These are phyloP conservation scores for Ptychodera flava DNA, from an alignment of 35 echinoderm and acorn worm species.

Conservation along the genomic window DNA sequence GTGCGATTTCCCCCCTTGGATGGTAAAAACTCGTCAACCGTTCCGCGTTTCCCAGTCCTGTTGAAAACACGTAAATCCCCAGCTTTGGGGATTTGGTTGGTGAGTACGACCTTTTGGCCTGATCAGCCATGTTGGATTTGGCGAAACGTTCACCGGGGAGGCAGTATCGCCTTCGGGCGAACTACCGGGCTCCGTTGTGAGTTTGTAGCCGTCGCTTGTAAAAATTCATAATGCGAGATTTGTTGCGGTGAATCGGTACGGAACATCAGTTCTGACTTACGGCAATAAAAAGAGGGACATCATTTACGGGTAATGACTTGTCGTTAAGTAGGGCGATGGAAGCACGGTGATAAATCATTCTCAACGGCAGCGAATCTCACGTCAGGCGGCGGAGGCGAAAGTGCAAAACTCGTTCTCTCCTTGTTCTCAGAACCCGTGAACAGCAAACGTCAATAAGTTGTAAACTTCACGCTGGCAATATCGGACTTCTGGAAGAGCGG, in stretches of 20 bases:
- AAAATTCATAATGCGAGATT: slow-evolving; percentile 2
- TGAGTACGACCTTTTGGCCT: not conserved
- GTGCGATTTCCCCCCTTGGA: too few species aligned
- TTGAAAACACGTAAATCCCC: not conserved
- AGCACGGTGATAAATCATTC: not conserved
- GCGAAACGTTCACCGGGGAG: not conserved
- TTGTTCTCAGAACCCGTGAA: too few species aligned
- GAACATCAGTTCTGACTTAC: not conserved
- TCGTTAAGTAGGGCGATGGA: not conserved
- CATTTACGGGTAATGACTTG: not conserved
- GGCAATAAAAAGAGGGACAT: not conserved
- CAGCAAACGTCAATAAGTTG: too few species aligned
- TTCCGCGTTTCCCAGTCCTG: not conserved
- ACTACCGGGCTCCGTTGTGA: not conserved
- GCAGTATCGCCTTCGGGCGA: not conserved
- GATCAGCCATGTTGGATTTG: not conserved
- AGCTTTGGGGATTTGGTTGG: not conserved
- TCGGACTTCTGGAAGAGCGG: too few species aligned
- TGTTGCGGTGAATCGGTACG: not conserved
- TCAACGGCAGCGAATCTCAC: not conserved
- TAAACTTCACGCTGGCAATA: too few species aligned
- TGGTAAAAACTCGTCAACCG: too few species aligned
- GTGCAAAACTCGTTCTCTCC: too few species aligned
- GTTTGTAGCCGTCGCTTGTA: not conserved
- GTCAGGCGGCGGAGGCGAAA: not conserved